phyloP scores from a whole-genome alignment of 2,113 vertebrate genomes.

The Poeciliopsis occidentalis region DNA sequence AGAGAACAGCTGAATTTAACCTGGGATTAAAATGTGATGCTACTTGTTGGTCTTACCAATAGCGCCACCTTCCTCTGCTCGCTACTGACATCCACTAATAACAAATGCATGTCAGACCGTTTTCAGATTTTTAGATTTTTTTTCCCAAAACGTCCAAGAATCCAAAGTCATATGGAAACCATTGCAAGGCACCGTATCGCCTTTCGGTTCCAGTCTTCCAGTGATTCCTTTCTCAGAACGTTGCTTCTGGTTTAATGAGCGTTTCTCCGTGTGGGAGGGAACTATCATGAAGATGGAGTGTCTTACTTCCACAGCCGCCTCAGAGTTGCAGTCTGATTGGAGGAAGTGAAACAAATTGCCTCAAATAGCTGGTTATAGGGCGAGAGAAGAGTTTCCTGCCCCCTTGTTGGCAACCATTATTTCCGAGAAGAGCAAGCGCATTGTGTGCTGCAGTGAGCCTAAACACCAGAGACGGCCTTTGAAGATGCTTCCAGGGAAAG shows the following conservation, averaged over 20 bases:
- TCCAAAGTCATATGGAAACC: background rate
- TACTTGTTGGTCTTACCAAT: background rate
- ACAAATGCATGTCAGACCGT: background rate
- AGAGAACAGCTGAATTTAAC: background rate
- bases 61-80: no score
- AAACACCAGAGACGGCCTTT: conserved; percentile 12
- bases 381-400: conserved; percentile 74
- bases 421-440: conserved; percentile 62
- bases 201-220: conserved; percentile 9
- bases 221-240: conserved; percentile 29
- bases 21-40: background rate
- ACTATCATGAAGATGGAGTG: conserved; percentile 68
- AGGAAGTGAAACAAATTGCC: conserved; percentile 76
- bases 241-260: conserved; percentile 57
- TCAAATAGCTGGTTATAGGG: conserved; percentile 77
- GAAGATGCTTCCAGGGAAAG: conserved; percentile 1
- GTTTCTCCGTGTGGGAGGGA: conserved; percentile 47
- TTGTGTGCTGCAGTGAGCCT: conserved; percentile 15
- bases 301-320: conserved; percentile 57
- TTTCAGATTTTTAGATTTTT: background rate
- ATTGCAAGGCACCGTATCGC: background rate
- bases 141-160: background rate
- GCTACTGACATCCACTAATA: no score
- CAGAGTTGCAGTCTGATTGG: conserved; percentile 64
- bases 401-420: conserved; percentile 70